These are phyloP conservation scores for Bradypodion ventrale DNA, from an alignment of 2,797 vertebrate genomes.

Conservation along the genomic window DNA sequence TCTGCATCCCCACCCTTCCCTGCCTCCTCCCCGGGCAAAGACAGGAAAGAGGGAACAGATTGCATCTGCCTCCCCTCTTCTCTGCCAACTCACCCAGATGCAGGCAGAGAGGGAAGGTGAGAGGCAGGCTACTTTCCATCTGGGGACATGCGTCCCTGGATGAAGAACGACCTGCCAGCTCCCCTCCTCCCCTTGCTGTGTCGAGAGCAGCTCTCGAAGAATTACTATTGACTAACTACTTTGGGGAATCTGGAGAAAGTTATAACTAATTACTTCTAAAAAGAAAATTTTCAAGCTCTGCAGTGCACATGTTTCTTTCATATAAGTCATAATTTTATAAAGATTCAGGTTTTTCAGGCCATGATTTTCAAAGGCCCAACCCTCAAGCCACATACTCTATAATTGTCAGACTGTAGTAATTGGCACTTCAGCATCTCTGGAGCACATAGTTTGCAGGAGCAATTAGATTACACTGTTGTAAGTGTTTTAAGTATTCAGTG, in stretches of 20 bases:
- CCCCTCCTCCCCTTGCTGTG: too few species aligned
- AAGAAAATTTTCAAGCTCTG: not conserved
- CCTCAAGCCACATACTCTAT: slow-evolving; percentile 25
- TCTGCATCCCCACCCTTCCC: too few species aligned
- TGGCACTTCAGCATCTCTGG: slow-evolving; percentile 18
- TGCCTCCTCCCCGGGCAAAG: too few species aligned
- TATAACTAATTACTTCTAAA: not conserved
- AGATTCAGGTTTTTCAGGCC: slow-evolving; percentile 18
- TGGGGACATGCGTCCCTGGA: too few species aligned
- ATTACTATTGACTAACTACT: not conserved
- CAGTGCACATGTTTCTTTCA: not conserved
- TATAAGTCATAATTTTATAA: not conserved
- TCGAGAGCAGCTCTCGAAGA: too few species aligned
- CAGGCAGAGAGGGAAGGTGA: too few species aligned
- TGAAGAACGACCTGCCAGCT: too few species aligned
- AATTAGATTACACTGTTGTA: slow-evolving; percentile 26
- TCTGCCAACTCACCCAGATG: too few species aligned
- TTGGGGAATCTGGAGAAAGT: not conserved
- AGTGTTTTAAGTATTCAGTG: slow-evolving; percentile 23
- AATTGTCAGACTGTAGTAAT: slow-evolving; percentile 28
- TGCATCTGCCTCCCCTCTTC: too few species aligned
- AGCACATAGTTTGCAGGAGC: slow-evolving; percentile 13
- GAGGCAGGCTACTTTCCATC: too few species aligned
- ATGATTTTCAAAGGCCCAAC: slow-evolving; percentile 12
- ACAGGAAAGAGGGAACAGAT: too few species aligned